Conservation (phyloP, 2,888 invertebrate species). For the Dynastes tityus region DNA sequence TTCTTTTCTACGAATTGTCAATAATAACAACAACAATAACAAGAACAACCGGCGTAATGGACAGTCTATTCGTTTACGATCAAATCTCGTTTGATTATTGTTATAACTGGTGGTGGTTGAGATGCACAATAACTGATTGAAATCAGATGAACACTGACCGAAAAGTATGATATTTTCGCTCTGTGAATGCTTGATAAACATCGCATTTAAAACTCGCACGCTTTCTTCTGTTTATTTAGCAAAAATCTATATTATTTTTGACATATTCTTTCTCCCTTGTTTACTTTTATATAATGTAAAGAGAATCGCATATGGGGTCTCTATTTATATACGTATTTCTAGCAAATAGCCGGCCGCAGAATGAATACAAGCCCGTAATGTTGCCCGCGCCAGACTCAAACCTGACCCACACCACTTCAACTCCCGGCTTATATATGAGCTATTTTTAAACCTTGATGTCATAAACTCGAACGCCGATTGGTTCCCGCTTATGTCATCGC, state of each 20-base stretch:
- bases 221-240: not conserved
- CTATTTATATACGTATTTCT: not conserved
- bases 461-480: slow-evolving; percentile 61
- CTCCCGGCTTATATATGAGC: slow-evolving; percentile 66
- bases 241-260: slow-evolving; percentile 10
- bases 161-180: slow-evolving; percentile 28
- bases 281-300: not conserved
- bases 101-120: slow-evolving; percentile 6
- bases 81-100: not conserved
- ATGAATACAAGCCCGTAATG: slow-evolving; percentile 60
- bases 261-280: slow-evolving; percentile 3
- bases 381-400: slow-evolving; percentile 68
- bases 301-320: not conserved
- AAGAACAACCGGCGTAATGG: slow-evolving; percentile 60
- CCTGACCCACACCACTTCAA: slow-evolving; percentile 66
- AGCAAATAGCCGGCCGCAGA: slow-evolving; percentile 52
- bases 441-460: slow-evolving; percentile 69
- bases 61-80: slow-evolving; percentile 45
- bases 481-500: slow-evolving; percentile 64
- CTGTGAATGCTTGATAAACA: slow-evolving; percentile 64
- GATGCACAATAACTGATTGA: slow-evolving; percentile 20
- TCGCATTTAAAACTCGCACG: slow-evolving; percentile 62
- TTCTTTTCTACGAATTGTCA: slow-evolving; percentile 35
- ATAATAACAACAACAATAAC: slow-evolving; percentile 28
- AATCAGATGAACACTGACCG: slow-evolving; percentile 41